These are phyloP conservation scores for Geodia barretti DNA, from an alignment of 37 sponge, comb jelly and placozoan genomes.

Conservation along the genomic window DNA sequence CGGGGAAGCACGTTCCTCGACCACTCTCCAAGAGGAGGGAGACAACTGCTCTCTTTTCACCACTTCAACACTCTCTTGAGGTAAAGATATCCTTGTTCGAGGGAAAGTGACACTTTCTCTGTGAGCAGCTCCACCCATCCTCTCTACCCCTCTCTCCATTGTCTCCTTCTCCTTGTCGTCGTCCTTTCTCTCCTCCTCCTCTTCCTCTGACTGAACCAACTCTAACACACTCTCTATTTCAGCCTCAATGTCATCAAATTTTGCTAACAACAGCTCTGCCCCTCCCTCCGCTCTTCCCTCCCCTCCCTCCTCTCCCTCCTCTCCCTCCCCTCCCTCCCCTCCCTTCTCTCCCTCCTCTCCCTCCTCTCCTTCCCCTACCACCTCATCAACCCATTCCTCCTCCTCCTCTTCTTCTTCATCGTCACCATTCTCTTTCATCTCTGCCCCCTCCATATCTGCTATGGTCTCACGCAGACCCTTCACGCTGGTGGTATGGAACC, in stretches of 20 bases:
- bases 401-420: not conserved
- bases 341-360: not conserved
- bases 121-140: too few species aligned
- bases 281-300: too few species aligned
- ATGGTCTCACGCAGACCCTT: conserved; percentile 37
- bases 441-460: conserved; percentile 19
- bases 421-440: not conserved
- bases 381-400: conserved; percentile 12
- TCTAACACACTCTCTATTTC: not conserved
- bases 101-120: too few species aligned
- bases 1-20: too few species aligned
- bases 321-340: not conserved
- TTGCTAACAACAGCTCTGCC: too few species aligned
- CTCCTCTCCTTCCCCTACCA: conserved; percentile 10
- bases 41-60: too few species aligned
- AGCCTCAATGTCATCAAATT: not conserved
- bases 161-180: not conserved
- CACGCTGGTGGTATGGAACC: not conserved
- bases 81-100: too few species aligned
- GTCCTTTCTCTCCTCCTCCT: conserved; percentile 14
- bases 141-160: not conserved
- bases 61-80: too few species aligned
- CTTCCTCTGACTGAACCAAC: not conserved
- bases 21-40: too few species aligned
- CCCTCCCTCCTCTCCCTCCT: too few species aligned